Conservation (phyloP, 2,888 invertebrate genomes). For the Lingula anatina region DNA sequence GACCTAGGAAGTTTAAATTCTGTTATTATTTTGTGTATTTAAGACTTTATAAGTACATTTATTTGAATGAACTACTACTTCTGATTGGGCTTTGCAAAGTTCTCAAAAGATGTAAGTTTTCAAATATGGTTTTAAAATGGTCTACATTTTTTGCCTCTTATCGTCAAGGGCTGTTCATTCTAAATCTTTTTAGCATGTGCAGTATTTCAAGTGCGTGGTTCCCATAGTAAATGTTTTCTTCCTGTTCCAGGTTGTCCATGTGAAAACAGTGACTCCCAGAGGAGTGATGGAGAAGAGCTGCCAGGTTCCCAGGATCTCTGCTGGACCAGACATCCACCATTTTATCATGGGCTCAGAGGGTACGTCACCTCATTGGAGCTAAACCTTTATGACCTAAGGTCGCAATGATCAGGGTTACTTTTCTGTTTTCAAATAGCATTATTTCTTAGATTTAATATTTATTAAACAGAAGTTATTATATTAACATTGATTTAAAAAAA, state of each 20-base stretch:
- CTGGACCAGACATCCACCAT: conserved; percentile 95
- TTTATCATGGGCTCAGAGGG: conserved; percentile 86
- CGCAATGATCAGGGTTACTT: no score
- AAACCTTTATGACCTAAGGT: neutral
- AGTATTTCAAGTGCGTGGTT: no score
- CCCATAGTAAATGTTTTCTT: no score
- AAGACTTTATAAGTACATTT: neutral
- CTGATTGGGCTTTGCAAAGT: neutral
- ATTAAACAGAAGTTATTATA: no score
- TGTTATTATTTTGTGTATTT: neutral
- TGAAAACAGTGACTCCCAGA: conserved; percentile 77
- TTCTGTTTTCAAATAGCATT: no score
- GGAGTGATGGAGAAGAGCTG: conserved; percentile 80
- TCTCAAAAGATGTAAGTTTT: neutral
- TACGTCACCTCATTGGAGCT: conserved; percentile 17
- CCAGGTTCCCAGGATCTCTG: conserved; percentile 78
- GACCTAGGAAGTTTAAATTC: neutral
- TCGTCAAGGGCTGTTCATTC: no score
- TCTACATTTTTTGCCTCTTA: no score
- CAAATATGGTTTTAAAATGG: no score
- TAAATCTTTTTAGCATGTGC: no score
- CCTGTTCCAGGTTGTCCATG: conserved; percentile 69
- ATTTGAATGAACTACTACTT: neutral
- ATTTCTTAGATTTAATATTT: no score
- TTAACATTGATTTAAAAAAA: no score